A percentile compares a stretch with the other conserved stretches of the same genome.
These are phyloP conservation scores for Mormoops blainvillei DNA, from an alignment of 2,113 vertebrate genomes.

Conservation along the genomic window DNA sequence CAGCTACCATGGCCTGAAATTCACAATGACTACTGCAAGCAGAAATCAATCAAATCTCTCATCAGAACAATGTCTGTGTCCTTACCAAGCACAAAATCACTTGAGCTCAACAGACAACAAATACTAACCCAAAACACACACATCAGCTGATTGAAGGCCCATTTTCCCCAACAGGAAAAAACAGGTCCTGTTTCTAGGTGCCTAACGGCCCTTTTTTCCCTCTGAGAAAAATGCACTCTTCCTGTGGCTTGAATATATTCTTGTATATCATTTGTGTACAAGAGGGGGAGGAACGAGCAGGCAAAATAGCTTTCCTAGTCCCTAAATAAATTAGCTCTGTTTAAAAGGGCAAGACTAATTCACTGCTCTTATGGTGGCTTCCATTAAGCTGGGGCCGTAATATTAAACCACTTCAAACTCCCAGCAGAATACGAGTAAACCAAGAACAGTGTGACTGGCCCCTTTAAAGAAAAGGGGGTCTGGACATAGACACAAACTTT, in stretches of 20 bases:
- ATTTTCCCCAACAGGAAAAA: neutral
- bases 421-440: conserved; percentile 39
- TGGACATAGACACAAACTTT: conserved; percentile 60
- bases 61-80: conserved; percentile 51
- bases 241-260: conserved; percentile 1
- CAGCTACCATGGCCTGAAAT: conserved; percentile 52
- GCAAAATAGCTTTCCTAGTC: conserved; percentile 39
- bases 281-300: neutral
- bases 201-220: neutral
- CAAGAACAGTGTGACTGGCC: conserved; percentile 4
- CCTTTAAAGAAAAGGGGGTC: conserved; percentile 33
- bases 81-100: conserved; percentile 37
- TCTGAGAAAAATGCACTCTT: neutral
- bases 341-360: conserved; percentile 68
- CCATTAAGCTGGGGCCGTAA: conserved; percentile 55
- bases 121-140: conserved; percentile 42
- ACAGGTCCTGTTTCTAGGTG: neutral
- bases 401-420: conserved; percentile 58
- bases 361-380: conserved; percentile 46
- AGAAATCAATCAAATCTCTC: conserved; percentile 71
- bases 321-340: conserved; percentile 65
- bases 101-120: conserved; percentile 40
- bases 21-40: conserved; percentile 52
- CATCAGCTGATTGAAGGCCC: conserved; percentile 50
- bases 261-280: conserved; percentile 15